Base-by-base conservation (phyloP, 2,797 vertebrate species). In the Pteropus rufus region DNA sequence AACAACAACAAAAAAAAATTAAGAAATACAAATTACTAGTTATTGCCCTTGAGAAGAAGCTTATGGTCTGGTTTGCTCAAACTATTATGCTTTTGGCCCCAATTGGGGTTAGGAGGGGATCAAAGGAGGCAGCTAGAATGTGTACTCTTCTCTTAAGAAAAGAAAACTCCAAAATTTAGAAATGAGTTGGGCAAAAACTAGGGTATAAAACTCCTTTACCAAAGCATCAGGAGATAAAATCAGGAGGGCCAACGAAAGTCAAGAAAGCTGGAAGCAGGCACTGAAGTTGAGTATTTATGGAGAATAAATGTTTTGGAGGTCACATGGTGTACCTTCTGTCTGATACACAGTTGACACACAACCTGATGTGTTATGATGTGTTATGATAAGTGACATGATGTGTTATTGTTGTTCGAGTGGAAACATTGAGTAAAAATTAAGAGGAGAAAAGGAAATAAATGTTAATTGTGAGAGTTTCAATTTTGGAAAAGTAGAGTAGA, bases 31-130 rank as follows among this genome's bases (percentile, higher is more conserved):
- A 90, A 52, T 65, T 18, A 21, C 12, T 4, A 64, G 23, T 11
- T 44, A 18, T 62, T 87, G 9, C 7, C 21, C 15, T 72, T 56
- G 49, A 7, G 14, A 90, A 77, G 36, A 64, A 70, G 10, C 15
- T 79, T 72, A 23, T n/a, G 16, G 24, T 31, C 44, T 90, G 39
- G 70, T 31, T 80, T 24, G 52, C 21, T 21, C 5, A 80, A 58
- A 54, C 7, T 21, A 70, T 69, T 49, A 34, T 67, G 10, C 4
- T 82, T 58, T 87, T 75, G 1, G 2, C 18, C 8, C 52, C 7
- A 12, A 0, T 0, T 44, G 54, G 49, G 3, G 0, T 85, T 83
- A 52, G 8, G 26, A 12, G 15, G 26, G 18, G 5, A 79, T 19
- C 34, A 36, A 83, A 10, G 24, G 12, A 65, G 2, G 10, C 2